Evolutionary conservation across 2,797 vertebrate species (phyloP), one percentile per base, ranked within the genome.

Genomic region (Lagodon rhomboides): DNA sequence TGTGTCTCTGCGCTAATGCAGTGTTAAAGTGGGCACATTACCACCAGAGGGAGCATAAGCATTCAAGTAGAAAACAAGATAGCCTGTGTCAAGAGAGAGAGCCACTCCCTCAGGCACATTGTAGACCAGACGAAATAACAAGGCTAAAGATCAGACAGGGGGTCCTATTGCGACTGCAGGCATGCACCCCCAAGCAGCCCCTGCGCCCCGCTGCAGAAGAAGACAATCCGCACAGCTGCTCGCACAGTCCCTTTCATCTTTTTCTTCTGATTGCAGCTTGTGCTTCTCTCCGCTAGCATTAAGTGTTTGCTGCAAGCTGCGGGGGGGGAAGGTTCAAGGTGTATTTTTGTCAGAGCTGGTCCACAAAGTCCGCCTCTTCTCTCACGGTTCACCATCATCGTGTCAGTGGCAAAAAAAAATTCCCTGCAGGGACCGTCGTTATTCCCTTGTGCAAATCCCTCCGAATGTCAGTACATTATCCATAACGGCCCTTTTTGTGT

Each of bases 1-100:
- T 82, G 86, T 88, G 87, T 85, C 87, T 94, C 91, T 93, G 90
- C 87, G 69, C 90, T 95, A 95, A 93, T 94, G 92, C 92, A 89
- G 90, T 92, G 93, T 94, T 95, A 95, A 95, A 95, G 92, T 91
- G 93, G 93, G 92, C 91, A 92, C 91, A 94, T 95, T 95, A 95
- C 95, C 95, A 96, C 95, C 94, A 96, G 95, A 96, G 95, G 95
- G 95, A 96, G 95, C 94, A 96, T 94, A 94, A 95, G 93, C 93
- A 93, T 94, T 94, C 94, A 93, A 95, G 93, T 92, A 94, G 92
- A 95, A 95, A 95, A 95, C 92, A 95, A 95, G 92, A 91, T 85
- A 88, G 91, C 89, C 91, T 79, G 85, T 95, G 94, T 94, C 88
- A 94, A 93, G 93, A 91, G 93, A 92, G 85, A 90, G 89, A 90